Base-by-base conservation (phyloP, 2,113 vertebrate species). In the Arenaria interpres region DNA sequence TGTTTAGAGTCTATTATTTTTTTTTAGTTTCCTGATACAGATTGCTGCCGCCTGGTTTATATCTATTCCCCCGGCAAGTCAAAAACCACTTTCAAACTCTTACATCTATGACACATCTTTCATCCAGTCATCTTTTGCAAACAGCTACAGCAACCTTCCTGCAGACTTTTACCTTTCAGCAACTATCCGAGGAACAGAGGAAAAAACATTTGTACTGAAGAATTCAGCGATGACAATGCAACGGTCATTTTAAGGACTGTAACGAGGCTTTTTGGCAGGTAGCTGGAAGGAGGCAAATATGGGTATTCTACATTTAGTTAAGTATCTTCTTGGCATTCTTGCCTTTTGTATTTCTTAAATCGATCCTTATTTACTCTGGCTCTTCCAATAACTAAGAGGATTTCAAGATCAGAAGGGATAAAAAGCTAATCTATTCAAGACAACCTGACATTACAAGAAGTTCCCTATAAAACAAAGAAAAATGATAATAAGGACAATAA, bases 361-460 rank as follows among this genome's bases (percentile, higher is more conserved):
- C 0, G 0, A 96, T 93, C 67, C 60, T 94, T 72, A 77, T 59
- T 96, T 85, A 79, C n/a, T 54, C 14, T 50, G 28, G 22, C 27
- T 79, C 16, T 83, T 41, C 82, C 50, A 79, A 50, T 83, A 90
- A 69, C 85, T 83, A 83, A 85, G 46, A 85, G 63, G 85, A 91
- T 96, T 91, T 95, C 85, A 90, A 88, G 78, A 89, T 88, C 63
- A 85, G 71, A 91, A 95, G 90, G 83, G 72, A 95, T 83, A 88
- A 85, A 91, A 83, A 67, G 33, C 14, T 80, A 74, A 85, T 86
- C 67, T 84, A 46, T 33, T 90, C 51, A 76, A 80, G 46, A 86
- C 45, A 85, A 63, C 5, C 53, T 37, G 39, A 75, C 22, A 39
- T 32, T 60, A 69, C 17, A 75, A 46, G 13, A 75, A 74, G 67